Conservation (phyloP, 2,113 vertebrate species). For the Sardina pilchardus region DNA sequence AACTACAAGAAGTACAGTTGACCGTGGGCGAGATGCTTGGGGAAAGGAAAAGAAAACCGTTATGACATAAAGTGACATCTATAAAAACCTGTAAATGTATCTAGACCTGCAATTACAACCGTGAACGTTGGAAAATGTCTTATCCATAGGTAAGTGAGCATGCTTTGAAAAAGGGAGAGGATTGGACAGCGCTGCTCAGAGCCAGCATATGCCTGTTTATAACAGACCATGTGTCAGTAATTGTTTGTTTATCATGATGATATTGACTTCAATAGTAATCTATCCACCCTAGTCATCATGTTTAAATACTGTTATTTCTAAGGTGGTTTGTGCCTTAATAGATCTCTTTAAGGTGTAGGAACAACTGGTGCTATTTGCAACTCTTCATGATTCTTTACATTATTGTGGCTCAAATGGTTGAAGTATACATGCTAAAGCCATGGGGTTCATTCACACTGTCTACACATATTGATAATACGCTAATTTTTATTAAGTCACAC, state of each 20-base stretch:
- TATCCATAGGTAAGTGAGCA: neutral
- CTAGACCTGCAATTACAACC: neutral
- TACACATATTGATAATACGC: neutral
- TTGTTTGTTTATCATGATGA: neutral
- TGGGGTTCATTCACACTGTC: neutral
- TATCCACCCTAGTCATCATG: too few relatives aligned
- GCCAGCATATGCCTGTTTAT: neutral
- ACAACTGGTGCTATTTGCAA: neutral
- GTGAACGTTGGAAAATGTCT: neutral
- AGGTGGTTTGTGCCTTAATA: too few relatives aligned
- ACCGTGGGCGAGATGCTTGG: slow-evolving; percentile 15
- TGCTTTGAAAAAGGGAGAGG: neutral
- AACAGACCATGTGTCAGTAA: neutral
- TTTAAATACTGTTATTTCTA: too few relatives aligned
- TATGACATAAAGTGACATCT: slow-evolving; percentile 2
- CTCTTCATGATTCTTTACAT: neutral
- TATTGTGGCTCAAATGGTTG: neutral
- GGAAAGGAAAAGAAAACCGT: neutral
- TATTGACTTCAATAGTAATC: neutral
- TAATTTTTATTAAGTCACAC: neutral
- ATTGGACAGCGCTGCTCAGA: neutral
- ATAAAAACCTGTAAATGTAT: slow-evolving; percentile 18
- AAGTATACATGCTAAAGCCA: neutral
- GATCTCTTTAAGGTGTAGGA: neutral
- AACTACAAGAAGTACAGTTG: slow-evolving; percentile 24